These are phyloP conservation scores for Catocala nupta DNA, from an alignment of 2,888 invertebrate species.

Conservation along the genomic window DNA sequence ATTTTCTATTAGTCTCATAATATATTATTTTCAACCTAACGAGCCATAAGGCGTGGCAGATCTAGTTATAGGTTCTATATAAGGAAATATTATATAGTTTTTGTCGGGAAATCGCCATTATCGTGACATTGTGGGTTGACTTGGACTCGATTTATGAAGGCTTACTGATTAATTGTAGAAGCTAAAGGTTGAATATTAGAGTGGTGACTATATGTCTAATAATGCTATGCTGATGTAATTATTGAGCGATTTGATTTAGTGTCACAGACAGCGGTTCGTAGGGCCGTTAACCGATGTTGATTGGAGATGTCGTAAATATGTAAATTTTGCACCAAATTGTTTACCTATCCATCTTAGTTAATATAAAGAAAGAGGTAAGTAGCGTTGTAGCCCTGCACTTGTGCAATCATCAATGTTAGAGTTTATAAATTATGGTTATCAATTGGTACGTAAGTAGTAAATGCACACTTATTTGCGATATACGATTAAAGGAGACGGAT, in stretches of 20 bases:
- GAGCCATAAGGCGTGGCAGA: slow-evolving; percentile 42
- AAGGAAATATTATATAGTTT: slow-evolving; percentile 37
- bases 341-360: too few species aligned
- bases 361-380: too few species aligned
- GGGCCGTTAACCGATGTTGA: too few species aligned
- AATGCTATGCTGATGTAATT: slow-evolving; percentile 19
- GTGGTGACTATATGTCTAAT: slow-evolving; percentile 34
- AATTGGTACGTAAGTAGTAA: too few species aligned
- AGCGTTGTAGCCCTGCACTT: too few species aligned
- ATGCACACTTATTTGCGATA: too few species aligned
- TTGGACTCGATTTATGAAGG: slow-evolving; percentile 42
- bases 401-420: too few species aligned
- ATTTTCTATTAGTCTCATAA: slow-evolving; percentile 18
- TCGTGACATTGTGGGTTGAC: slow-evolving; percentile 43
- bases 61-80: slow-evolving; percentile 38
- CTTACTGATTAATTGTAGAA: slow-evolving; percentile 5
- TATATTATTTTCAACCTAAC: slow-evolving; percentile 11
- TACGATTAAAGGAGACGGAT: too few species aligned
- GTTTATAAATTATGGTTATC: too few species aligned
- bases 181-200: slow-evolving; percentile 41
- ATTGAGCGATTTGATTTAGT: neutral
- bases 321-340: too few species aligned
- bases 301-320: too few species aligned
- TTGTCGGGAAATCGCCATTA: slow-evolving; percentile 43
- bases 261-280: too few species aligned